Conservation (phyloP, 2,797 vertebrate genomes). For the Enteromius unitaeniatus region DNA sequence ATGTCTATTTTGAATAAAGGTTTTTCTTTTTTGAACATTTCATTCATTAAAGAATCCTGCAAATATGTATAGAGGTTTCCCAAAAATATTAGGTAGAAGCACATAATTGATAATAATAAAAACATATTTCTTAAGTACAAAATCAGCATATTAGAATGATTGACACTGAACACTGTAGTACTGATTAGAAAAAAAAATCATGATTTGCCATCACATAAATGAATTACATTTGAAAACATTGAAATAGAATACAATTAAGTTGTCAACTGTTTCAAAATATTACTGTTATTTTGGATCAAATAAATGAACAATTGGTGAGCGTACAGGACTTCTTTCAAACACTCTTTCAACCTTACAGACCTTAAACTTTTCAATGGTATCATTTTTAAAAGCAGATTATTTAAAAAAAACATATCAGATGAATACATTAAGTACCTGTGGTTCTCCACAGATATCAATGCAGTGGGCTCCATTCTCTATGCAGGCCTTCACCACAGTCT, state of each 20-base stretch:
- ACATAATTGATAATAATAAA: background rate
- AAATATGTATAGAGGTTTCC: background rate
- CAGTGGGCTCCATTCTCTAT: slow-evolving; percentile 84
- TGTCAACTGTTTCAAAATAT: background rate
- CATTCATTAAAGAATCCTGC: background rate
- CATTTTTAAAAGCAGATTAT: background rate
- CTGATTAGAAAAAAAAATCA: background rate
- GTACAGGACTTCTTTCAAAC: background rate
- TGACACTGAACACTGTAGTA: background rate
- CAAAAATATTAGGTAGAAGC: background rate
- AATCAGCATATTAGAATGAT: background rate
- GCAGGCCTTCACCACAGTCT: slow-evolving; percentile 84
- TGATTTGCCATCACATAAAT: background rate
- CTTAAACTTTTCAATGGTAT: background rate
- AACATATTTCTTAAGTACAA: background rate
- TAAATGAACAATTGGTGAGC: background rate
- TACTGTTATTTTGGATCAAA: background rate
- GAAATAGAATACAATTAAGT: background rate
- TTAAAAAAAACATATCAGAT: background rate
- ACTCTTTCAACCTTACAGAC: background rate
- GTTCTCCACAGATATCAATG: slow-evolving; percentile 85
- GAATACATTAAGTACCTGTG: slow-evolving; percentile 75
- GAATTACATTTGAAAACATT: background rate
- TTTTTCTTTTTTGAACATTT: background rate
- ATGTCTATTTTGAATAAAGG: background rate